Evolutionary conservation across 2,113 vertebrate genomes (phyloP), one percentile per base, ranked within the genome.

Genomic region (Gallinago jamesoni): DNA sequence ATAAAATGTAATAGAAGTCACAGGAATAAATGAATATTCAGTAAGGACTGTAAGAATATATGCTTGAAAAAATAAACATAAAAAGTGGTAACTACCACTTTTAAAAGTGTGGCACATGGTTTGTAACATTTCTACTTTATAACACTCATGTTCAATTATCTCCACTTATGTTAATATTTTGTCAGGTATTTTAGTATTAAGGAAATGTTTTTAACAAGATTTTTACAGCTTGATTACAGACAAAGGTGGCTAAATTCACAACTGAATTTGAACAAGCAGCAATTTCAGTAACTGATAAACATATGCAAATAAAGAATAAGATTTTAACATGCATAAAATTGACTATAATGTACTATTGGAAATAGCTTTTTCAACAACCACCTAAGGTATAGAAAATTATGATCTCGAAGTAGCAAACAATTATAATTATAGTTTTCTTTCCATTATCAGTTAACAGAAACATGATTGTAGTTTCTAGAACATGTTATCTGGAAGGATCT

Each of bases 301-400:
- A 98, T 11, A 98, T 98, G 66, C 97, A 97, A 89, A 98, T 97
- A 45, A 98, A 98, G 98, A 98, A 98, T 48, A 98, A 99, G 94
- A 97, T 98, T 94, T 98, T 99, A 86, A 98, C 88, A 77, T 98
- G 98, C 96, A 98, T 98, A 90, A 99, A 98, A 94, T 98, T 98
- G 53, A 99, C 99, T 95, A 98, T 98, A 96, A 98, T 98, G 98
- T 98, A 98, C 2, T 98, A 98, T 43, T 98, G 98, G 98, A 99
- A 95, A 98, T 95, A 53, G 98, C 98, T 63, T 99, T 98, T 90
- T 98, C 98, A 45, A 95, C 97, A 73, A 96, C 94, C 59, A 97
- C 98, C 62, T 79, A 77, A 96, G 98, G 98, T 98, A 97, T 8
- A 72, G 68, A n/a, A 76, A 77, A 68, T 6, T 33, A 21, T 12